Base-by-base conservation (phyloP, 2,888 invertebrate species). In the Seira ritae region DNA sequence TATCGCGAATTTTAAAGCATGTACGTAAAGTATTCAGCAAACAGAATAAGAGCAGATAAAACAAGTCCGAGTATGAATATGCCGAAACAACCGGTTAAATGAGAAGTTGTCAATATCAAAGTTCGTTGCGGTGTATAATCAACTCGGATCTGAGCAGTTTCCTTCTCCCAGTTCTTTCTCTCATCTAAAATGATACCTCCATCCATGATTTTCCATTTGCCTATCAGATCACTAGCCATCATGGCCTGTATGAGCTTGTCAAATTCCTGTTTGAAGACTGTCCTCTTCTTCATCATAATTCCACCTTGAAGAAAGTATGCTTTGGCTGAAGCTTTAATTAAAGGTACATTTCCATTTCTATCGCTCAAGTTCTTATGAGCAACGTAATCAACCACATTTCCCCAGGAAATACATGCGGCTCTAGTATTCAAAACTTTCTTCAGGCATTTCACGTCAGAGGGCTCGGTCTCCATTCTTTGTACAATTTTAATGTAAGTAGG, bases 141-240 rank as follows among this genome's bases (percentile, higher is more conserved):
- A 88, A 31, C 55, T 87, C 85, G 2, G 87, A 86, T 78, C 46
- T 87, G 87, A 0, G 85, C 84, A 0, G 85, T 86, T 0, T 71
- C 76, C 46, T 65, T 75, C 66, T 84, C 84, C 86, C 84, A 86
- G 0, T 19, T 3, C 12, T 20, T 31, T 23, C 86, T 42, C 24
- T 73, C 67, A 0, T 72, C 10, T 0, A 17, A 24, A 23, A 86
- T 37, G 15, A 73, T 69, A 8, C 80, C 70, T n/a, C 37, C 24
- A 60, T 86, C 86, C 23, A 72, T 8, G 0, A 68, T 4, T 20
- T 10, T 62, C 84, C 84, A 86, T 23, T 81, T 76, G 0, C 46
- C 20, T 42, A 69, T 37, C 20, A 86, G 19, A 12, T 84, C 86
- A 8, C 71, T 62, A 3, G 22, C 74, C n/a, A 31, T 46, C 0